Conservation (phyloP, 2,888 invertebrate genomes). For the Phaonia tiefii region DNA sequence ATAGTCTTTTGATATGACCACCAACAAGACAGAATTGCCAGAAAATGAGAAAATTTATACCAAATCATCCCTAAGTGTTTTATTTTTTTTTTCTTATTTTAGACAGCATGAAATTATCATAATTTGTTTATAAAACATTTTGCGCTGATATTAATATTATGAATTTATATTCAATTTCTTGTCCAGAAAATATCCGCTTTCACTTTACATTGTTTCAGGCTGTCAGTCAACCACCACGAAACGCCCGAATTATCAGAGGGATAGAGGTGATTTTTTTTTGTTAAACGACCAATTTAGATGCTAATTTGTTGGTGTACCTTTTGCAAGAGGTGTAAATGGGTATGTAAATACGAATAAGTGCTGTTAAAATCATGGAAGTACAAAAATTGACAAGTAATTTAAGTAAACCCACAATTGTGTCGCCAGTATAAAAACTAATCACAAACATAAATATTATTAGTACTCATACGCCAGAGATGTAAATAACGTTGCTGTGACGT, state of each 20-base stretch:
- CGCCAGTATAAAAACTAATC: too few species aligned
- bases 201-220: constrained; percentile 19
- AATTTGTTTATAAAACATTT: neutral
- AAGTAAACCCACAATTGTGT: too few species aligned
- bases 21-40: too few species aligned
- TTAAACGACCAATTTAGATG: constrained; percentile 63
- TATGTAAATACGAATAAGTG: neutral
- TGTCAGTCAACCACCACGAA: too few species aligned
- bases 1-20: too few species aligned
- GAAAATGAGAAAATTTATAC: neutral
- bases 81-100: neutral
- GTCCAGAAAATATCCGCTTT: constrained; percentile 1
- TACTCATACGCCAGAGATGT: too few species aligned
- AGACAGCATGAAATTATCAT: constrained; percentile 4
- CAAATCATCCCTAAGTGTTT: neutral
- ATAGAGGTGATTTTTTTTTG: constrained; percentile 45
- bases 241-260: too few species aligned
- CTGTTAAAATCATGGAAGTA: too few species aligned
- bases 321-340: constrained; percentile 16
- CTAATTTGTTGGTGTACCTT: constrained; percentile 41
- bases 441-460: too few species aligned
- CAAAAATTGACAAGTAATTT: too few species aligned
- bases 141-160: constrained; percentile 20
- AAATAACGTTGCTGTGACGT: too few species aligned
- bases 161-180: neutral